Evolutionary conservation across 2,113 vertebrate species (phyloP), one percentile per base, ranked within the genome.

Genomic region (Hypomesus transpacificus): DNA sequence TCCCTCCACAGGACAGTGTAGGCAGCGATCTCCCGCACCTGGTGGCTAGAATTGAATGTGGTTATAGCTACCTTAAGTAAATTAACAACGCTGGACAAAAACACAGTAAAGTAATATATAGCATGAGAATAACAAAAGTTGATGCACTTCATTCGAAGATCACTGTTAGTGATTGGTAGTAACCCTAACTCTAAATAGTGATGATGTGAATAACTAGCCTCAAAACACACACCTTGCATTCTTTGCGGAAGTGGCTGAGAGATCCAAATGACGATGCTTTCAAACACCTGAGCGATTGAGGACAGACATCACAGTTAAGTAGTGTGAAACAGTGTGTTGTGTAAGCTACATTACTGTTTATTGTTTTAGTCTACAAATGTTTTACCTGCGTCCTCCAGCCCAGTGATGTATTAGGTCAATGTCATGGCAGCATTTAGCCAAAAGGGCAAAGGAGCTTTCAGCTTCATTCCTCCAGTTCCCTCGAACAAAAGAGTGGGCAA

Each of bases 371-470:
- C 69, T 22, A 46, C 16, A 70, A 46, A 18, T 60, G 31, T n/a
- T 63, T 83, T 76, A 94, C 94, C 90, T 93, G 79, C 90, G 92
- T 1, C 77, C 82, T 26, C 91, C 91, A 54, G 90, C 92, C 93
- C 93, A 94, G 79, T 92, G 91, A 71, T 92, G 83, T 68, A 94
- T 94, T 7, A 94, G 84, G 84, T 95, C 93, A 1, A 95, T 76
- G 73, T 95, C 94, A 66, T 94, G 93, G 79, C 93, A 95, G 2
- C 93, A 94, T 79, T 94, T 94, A 18, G 92, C 87, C 76, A 95
- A 77, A 68, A 95, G 91, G 66, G 91, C 86, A 69, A 93, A 95
- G 3, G 92, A 91, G 79, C 93, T 95, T 66, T 94, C 90, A 0
- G 82, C 84, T 75, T 95, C 91, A 17, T 93, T 94, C 71, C 93